Evolutionary conservation across 2,797 vertebrate species (phyloP).

Genomic region (Anguilla obscura): DNA sequence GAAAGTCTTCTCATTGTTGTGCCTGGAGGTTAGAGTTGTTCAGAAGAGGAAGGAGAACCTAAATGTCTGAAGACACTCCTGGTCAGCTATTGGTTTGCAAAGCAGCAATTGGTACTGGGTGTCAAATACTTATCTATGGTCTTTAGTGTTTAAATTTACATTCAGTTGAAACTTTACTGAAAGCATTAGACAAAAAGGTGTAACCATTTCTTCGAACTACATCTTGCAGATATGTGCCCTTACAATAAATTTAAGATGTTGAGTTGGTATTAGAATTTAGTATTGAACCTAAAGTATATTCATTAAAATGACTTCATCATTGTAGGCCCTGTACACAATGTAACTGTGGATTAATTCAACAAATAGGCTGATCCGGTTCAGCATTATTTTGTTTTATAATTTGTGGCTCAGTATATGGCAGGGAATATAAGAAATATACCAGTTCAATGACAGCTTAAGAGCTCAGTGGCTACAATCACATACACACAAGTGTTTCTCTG

Average conservation of each 20-base stretch:
- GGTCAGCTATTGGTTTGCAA: neutral
- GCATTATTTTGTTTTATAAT: neutral
- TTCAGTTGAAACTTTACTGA: neutral
- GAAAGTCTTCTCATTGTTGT: constrained; percentile 83
- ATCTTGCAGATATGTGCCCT: neutral
- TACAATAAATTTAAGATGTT: neutral
- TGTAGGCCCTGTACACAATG: neutral
- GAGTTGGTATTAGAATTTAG: neutral
- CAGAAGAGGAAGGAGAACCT: neutral
- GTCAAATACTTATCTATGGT: too few species aligned
- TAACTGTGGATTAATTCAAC: neutral
- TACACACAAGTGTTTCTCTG: neutral
- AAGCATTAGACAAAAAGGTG: neutral
- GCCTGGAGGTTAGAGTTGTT: constrained; percentile 60
- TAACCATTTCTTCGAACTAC: neutral
- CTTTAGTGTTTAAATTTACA: neutral
- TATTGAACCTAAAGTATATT: neutral
- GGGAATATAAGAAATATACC: neutral
- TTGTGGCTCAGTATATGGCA: neutral
- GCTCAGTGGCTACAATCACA: neutral
- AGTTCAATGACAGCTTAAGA: neutral
- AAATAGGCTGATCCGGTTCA: neutral
- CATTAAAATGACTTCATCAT: neutral
- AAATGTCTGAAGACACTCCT: neutral
- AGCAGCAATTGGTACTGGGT: too few species aligned